phyloP scores from a whole-genome alignment of 2,797 vertebrate genomes.

The Mus minutoides region DNA sequence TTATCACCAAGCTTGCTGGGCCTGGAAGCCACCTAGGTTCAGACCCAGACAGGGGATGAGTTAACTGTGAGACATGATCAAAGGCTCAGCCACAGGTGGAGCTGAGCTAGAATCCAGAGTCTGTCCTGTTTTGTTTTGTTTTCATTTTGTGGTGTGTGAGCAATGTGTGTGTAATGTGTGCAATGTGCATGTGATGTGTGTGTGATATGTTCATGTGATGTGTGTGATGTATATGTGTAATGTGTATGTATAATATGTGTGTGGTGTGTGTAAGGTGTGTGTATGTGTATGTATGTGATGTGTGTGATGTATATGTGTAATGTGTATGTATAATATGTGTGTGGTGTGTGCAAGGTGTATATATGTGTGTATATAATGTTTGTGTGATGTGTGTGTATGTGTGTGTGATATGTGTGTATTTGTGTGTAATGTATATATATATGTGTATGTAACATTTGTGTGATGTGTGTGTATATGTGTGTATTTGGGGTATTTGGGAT shows the following conservation, averaged over 20 bases:
- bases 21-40: neutral
- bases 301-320: too few relatives aligned
- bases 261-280: neutral
- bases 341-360: neutral
- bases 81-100: neutral
- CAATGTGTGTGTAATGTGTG: neutral
- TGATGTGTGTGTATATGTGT: too few relatives aligned
- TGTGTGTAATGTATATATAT: too few relatives aligned
- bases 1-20: neutral
- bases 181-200: neutral
- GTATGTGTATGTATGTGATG: too few relatives aligned
- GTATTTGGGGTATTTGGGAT: too few relatives aligned
- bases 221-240: neutral
- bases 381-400: too few relatives aligned
- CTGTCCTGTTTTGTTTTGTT: neutral
- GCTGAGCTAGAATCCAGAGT: neutral
- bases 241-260: neutral
- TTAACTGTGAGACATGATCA: neutral
- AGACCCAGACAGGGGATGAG: neutral
- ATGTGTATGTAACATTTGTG: too few relatives aligned
- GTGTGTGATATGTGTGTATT: too few relatives aligned
- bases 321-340: neutral
- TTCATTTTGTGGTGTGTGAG: neutral
- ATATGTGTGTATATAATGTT: neutral
- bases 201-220: too few relatives aligned